Evolutionary conservation across 2,113 vertebrate genomes (phyloP), one percentile per base, ranked within the genome.

Genomic region (Neogobius melanostomus): DNA sequence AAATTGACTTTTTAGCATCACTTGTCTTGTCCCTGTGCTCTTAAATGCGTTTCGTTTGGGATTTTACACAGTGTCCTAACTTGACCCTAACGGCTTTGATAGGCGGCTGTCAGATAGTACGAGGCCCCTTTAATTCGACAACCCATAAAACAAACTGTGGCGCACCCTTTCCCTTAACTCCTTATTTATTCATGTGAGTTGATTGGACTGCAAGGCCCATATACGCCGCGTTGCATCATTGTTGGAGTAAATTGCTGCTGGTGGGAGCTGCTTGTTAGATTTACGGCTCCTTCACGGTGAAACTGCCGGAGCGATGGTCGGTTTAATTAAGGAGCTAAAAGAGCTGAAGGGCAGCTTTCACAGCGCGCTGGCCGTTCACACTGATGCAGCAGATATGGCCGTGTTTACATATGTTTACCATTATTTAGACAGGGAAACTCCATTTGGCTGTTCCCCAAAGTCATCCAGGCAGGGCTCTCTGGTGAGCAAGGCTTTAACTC

Each of bases 281-380:
- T 91, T 90, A 91, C 88, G 80, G 77, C 85, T 71, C 63, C 64
- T 84, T 91, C 90, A 91, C 91, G 78, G 64, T 8, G 16, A 63
- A 87, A 89, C 76, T 86, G 82, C 79, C 83, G 81, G 70, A 83
- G 75, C 76, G 67, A 80, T 83, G 75, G 73, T 73, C 66, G 65
- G 71, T 85, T 89, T 89, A 91, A 91, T 93, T 91, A 91, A 84
- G 66, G 60, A 63, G 70, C 76, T 74, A 52, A 90, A 88, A 87
- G 80, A 86, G 84, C 82, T 84, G 79, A 85, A 54, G 74, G 84
- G 81, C 71, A 67, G 71, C 82, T 79, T 85, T 74, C 66, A 65
- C 53, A 64, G 64, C 72, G 17, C 16, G 47, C 49, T 45, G 42
- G 59, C 16, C 12, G 42, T 21, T 17, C 21, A 60, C 79, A 73